Evolutionary conservation across 37 sponge, comb jelly and placozoan genomes (phyloP).

Genomic region (Ephydatia muelleri): DNA sequence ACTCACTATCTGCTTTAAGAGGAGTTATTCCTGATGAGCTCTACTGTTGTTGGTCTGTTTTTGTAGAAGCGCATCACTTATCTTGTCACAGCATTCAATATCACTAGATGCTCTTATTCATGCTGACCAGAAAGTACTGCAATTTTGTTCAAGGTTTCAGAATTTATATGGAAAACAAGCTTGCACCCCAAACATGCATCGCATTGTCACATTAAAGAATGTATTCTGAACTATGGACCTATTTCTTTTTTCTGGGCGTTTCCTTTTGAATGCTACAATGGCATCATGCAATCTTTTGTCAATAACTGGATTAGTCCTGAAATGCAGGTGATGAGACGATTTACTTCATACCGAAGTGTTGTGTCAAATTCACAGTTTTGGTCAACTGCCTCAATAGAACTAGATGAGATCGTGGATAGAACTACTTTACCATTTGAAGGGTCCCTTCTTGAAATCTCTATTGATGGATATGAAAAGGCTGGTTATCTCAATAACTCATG

Average conservation of each 20-base stretch:
- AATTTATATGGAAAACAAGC: constrained; percentile 25
- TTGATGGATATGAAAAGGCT: neutral
- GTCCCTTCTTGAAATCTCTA: neutral
- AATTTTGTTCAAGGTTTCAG: constrained; percentile 27
- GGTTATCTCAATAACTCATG: neutral
- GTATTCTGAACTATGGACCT: constrained; percentile 53
- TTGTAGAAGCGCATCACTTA: constrained; percentile 53
- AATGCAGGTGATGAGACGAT: constrained; percentile 45
- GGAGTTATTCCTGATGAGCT: constrained; percentile 10
- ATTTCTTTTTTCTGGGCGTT: constrained; percentile 62
- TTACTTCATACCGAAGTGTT: constrained; percentile 14
- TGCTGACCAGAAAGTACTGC: constrained; percentile 13
- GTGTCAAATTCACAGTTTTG: neutral
- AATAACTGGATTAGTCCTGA: constrained; percentile 49
- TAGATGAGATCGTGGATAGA: too few species aligned
- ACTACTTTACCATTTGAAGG: too few species aligned
- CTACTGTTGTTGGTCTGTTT: constrained; percentile 45
- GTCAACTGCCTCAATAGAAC: too few species aligned
- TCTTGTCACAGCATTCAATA: constrained; percentile 15
- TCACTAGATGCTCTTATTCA: constrained; percentile 2
- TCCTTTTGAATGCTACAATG: constrained; percentile 62
- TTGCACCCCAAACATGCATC: constrained; percentile 58
- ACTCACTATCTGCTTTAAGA: constrained; percentile 19
- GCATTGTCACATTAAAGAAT: constrained; percentile 38
- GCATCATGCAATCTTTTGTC: constrained; percentile 45